A percentile compares a stretch with the other conserved stretches of the same genome.
Conservation (phyloP, 2,113 vertebrate genomes). For the Bufo bufo region DNA sequence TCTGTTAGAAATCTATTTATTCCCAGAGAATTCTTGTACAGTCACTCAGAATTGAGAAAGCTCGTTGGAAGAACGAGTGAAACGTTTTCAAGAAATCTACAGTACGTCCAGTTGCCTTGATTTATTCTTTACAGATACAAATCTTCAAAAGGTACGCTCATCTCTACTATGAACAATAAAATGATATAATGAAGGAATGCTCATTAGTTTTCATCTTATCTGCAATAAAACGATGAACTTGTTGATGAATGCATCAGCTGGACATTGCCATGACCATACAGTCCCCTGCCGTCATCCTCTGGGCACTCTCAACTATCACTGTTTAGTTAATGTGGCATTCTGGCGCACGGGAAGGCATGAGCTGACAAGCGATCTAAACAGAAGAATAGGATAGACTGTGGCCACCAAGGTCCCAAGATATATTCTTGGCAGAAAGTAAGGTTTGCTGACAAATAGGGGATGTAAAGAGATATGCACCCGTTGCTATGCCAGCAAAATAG, state of each 20-base stretch:
- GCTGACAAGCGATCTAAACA: not conserved
- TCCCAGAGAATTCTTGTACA: too few relatives aligned
- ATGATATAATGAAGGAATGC: not conserved
- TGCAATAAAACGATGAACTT: not conserved
- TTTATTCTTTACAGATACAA: too few relatives aligned
- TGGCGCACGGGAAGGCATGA: not conserved
- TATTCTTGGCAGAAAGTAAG: not conserved
- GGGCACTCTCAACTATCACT: not conserved
- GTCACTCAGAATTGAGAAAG: too few relatives aligned
- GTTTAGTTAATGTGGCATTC: not conserved
- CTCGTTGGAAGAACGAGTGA: too few relatives aligned
- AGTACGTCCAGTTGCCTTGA: too few relatives aligned
- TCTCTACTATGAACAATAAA: too few relatives aligned
- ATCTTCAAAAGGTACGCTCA: too few relatives aligned
- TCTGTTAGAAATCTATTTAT: too few relatives aligned
- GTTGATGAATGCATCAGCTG: not conserved
- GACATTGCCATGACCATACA: not conserved
- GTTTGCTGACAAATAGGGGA: conserved; percentile 27
- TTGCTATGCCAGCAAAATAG: conserved; percentile 35
- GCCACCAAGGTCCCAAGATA: not conserved
- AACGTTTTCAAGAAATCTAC: too few relatives aligned
- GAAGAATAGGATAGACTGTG: not conserved
- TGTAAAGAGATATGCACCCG: conserved; percentile 32
- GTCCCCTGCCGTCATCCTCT: not conserved
- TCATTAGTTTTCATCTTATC: not conserved